Evolutionary conservation across 1,140 invertebrate genomes (phyloP).

Genomic region (Penaeus indicus): DNA sequence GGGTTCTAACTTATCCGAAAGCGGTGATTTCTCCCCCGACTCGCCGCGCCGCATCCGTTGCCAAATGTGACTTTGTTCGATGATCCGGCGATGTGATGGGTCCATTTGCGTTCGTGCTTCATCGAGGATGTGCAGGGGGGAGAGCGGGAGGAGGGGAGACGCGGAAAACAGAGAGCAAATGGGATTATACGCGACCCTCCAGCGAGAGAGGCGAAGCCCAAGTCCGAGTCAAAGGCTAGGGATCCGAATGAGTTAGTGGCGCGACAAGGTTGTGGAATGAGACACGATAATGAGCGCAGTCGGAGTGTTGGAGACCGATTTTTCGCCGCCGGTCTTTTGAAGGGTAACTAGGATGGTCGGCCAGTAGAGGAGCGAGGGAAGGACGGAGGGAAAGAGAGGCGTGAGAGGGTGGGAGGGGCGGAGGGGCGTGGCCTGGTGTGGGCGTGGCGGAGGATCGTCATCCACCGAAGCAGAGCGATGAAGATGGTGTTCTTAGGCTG

Average conservation of each 20-base stretch:
- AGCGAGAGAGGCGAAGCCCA: neutral
- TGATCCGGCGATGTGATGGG: too few relatives aligned
- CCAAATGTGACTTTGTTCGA: too few relatives aligned
- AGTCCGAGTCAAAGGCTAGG: conserved; percentile 6
- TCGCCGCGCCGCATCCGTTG: too few relatives aligned
- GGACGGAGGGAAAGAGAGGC: conserved; percentile 16
- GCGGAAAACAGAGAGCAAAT: neutral
- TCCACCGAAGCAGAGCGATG: too few relatives aligned
- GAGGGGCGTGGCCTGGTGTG: neutral
- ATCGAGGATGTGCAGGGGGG: too few relatives aligned
- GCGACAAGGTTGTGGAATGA: conserved; percentile 47
- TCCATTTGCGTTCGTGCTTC: too few relatives aligned
- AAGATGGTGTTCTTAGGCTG: too few relatives aligned
- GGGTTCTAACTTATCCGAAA: conserved; percentile 12
- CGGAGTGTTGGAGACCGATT: conserved; percentile 17
- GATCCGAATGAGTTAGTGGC: neutral
- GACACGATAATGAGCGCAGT: conserved; percentile 46
- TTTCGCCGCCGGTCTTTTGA: conserved; percentile 6
- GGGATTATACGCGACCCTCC: neutral
- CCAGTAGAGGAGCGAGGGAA: neutral
- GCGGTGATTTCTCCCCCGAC: too few relatives aligned
- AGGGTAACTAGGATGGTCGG: neutral
- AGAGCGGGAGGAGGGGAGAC: neutral
- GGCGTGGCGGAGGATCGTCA: too few relatives aligned
- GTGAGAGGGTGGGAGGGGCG: neutral